Evolutionary conservation across 2,888 invertebrate genomes (phyloP).

Genomic region (Sthenelais limicola): DNA sequence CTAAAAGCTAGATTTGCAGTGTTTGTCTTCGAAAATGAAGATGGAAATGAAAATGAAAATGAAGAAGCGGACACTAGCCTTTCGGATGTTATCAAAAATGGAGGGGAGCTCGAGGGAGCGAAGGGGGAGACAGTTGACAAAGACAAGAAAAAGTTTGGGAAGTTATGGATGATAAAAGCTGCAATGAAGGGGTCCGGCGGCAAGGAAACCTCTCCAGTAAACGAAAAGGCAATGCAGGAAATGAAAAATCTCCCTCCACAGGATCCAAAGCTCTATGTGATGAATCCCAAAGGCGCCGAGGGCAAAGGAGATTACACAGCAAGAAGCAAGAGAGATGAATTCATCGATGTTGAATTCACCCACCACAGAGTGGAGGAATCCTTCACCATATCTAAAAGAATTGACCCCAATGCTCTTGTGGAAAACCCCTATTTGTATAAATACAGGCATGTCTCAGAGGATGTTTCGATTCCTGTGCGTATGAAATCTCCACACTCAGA

Average conservation of each 20-base stretch:
- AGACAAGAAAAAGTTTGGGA: not conserved
- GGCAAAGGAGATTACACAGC: not conserved
- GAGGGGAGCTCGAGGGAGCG: not conserved
- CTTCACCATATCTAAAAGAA: constrained; percentile 11
- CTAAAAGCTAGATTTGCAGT: not conserved
- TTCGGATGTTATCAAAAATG: too few relatives aligned
- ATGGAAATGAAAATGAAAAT: not conserved
- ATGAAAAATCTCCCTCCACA: too few relatives aligned
- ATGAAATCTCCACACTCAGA: not conserved
- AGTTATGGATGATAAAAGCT: constrained; percentile 13
- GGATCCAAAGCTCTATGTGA: too few relatives aligned
- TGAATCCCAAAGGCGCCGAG: not conserved
- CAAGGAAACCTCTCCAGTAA: too few relatives aligned
- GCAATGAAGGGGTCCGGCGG: constrained; percentile 3
- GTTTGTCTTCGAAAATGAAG: not conserved
- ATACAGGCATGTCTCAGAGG: constrained; percentile 20
- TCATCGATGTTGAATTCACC: constrained; percentile 13
- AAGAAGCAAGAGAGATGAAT: constrained; percentile 17
- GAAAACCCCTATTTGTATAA: constrained; percentile 20
- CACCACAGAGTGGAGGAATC: constrained; percentile 22
- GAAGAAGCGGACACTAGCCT: not conserved
- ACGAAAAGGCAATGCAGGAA: too few relatives aligned
- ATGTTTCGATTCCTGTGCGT: not conserved
- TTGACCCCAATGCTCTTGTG: not conserved
- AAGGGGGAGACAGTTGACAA: not conserved